phyloP scores from a whole-genome alignment of 2,888 invertebrate species.

The Drosophila rubida region DNA sequence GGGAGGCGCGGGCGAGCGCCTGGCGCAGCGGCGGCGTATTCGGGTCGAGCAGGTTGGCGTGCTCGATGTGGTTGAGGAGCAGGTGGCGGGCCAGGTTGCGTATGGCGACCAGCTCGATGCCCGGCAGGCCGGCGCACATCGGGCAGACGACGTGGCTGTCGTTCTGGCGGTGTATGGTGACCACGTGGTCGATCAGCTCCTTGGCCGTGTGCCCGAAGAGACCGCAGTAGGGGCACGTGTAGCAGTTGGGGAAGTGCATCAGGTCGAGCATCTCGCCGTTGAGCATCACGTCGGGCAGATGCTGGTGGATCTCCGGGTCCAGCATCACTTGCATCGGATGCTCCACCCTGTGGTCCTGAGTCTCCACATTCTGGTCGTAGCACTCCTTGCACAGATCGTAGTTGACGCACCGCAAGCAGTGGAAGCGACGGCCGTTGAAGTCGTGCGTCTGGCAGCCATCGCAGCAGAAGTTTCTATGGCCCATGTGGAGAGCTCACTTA shows the following conservation, averaged over 20 bases:
- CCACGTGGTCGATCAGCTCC: conserved; percentile 64
- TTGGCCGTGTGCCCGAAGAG: conserved; percentile 61
- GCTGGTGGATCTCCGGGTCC: conserved; percentile 12
- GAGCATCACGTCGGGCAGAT: conserved; percentile 34
- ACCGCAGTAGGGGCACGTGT: conserved; percentile 66
- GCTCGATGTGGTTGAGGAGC: conserved; percentile 65
- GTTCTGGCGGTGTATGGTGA: conserved; percentile 41
- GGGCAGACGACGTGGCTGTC: conserved; percentile 64
- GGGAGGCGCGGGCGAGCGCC: conserved; percentile 30
- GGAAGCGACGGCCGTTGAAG: conserved; percentile 65
- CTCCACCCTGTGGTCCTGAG: conserved; percentile 46
- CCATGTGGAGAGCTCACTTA: conserved; percentile 49
- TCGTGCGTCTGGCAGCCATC: conserved; percentile 62
- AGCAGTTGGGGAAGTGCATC: conserved; percentile 63
- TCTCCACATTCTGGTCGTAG: conserved; percentile 54
- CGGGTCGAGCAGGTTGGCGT: conserved; percentile 68
- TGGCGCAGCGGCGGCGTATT: conserved; percentile 49
- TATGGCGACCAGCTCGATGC: conserved; percentile 52
- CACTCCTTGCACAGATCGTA: conserved; percentile 68
- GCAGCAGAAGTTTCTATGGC: conserved; percentile 59
- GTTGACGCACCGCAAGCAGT: conserved; percentile 65
- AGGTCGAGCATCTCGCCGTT: conserved; percentile 49
- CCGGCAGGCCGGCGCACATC: conserved; percentile 60
- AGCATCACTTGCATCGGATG: conserved; percentile 73
- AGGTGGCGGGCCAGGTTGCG: conserved; percentile 59